These are phyloP conservation scores for Julus scanicus DNA, from an alignment of 2,888 invertebrate species.

Conservation along the genomic window DNA sequence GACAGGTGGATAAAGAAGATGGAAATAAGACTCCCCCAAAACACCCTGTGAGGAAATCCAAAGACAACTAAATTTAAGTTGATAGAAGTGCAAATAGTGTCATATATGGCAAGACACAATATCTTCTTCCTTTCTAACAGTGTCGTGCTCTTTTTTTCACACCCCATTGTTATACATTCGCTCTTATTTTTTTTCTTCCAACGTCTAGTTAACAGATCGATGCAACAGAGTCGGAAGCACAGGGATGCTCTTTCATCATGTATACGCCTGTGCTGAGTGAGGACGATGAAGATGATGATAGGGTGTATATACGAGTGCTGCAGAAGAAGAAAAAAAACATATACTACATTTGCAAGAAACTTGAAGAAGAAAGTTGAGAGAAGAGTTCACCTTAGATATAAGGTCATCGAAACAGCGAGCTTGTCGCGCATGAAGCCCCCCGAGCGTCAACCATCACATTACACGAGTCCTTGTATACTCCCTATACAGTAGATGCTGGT, in stretches of 20 bases:
- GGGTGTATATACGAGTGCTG: neutral
- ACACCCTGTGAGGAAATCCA: slow-evolving; percentile 1
- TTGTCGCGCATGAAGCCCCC: neutral
- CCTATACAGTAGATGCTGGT: neutral
- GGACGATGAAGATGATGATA: neutral
- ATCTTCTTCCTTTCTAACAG: neutral
- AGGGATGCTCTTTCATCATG: slow-evolving; percentile 24
- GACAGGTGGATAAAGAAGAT: slow-evolving; percentile 27
- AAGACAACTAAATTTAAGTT: slow-evolving; percentile 41
- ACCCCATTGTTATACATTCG: slow-evolving; percentile 5
- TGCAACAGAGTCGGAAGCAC: slow-evolving; percentile 8
- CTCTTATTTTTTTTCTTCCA: neutral
- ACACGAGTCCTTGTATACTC: neutral
- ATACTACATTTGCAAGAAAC: neutral
- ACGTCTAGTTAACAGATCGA: neutral
- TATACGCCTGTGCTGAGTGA: neutral
- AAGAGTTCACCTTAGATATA: slow-evolving; percentile 9
- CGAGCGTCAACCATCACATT: neutral
- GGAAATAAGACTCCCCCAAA: neutral
- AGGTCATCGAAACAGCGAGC: neutral
- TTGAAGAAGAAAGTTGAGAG: neutral
- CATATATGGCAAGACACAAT: slow-evolving; percentile 13
- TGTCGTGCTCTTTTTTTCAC: slow-evolving; percentile 12
- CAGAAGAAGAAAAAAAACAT: neutral
- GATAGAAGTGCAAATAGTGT: slow-evolving; percentile 40